Evolutionary conservation across 1,140 invertebrate species (phyloP), one percentile per base, ranked within the genome.

Genomic region (Temnothorax longispinosus): DNA sequence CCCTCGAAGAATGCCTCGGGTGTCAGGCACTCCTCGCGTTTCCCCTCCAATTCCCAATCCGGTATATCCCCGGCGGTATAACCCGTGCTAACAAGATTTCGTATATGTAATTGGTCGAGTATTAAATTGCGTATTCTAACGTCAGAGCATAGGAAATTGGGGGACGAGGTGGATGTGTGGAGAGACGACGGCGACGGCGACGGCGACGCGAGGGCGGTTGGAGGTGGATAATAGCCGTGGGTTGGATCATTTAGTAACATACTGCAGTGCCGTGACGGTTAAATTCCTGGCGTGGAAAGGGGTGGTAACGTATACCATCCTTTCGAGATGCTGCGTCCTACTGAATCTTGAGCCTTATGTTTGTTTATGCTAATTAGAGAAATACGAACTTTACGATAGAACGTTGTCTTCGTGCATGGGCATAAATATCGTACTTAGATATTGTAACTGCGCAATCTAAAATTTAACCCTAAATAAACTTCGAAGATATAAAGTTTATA

Each of bases 101-200:
- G 94, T 95, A 94, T 93, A 95, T 95, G 94, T 95, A 95, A 95
- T 95, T 95, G 95, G 94, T 95, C 91, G 94, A 94, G 94, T 95
- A 95, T 95, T 95, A 95, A 95, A 95, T 95, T 95, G 95, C 94
- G 94, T 94, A 95, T 95, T 95, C 93, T 92, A 91, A 88, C 87
- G 89, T 81, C 81, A 77, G 89, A 88, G 77, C 89, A 91, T 88
- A 85, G 89, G 89, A 86, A 86, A 91, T 88, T 71, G 85, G 85
- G 56, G 86, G 54, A 82, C 60, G 62, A 71, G 75, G 89, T 87
- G 80, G 67, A 89, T 86, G 72, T 89, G 78, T 71, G 88, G 56
- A 77, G 58, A 13, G 75, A 86, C 69, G 75, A 85, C 84, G 88
- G 27, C 27, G 27, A 27, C 27, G 27, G 27, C 27, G 27, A 27